Evolutionary conservation across 2,888 invertebrate species (phyloP), one percentile per base, ranked within the genome.

Genomic region (Myathropa florea): DNA sequence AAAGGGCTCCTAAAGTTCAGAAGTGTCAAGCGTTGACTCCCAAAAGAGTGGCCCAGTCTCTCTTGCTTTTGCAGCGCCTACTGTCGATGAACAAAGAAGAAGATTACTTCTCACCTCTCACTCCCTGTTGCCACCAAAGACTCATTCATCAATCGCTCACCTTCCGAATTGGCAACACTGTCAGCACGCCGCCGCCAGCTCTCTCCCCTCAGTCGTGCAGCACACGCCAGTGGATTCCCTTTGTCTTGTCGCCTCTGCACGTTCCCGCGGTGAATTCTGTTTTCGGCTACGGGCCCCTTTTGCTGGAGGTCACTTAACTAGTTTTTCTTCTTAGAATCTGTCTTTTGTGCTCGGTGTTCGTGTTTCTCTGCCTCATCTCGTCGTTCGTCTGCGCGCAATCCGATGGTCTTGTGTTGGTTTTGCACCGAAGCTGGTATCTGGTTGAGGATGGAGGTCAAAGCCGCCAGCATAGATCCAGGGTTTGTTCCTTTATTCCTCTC

Each of bases 281-380:
- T 63, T 57, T 73, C 26, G 59, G 57, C 59, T 59, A 36, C 26
- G 67, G 33, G 18, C 36, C n/a, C 63, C 59, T 67, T 55, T 57
- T 7, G 57, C 46, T 70, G 10, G 78, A 78, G 78, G 78, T 78
- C 78, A 71, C 78, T 64, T 64, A 78, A 78, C 71, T 70, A 78
- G 78, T 78, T 77, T 77, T 67, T 70, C 63, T 39, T 64, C 70
- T 76, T 30, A 26, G 61, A 64, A 68, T 55, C 61, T 2, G 33
- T 26, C 46, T 63, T 18, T 61, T 46, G 67, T 26, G 21, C 18
- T 46, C 4, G 46, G 14, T 55, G 36, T 18, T 21, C 14, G n/a
- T 36, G 21, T 63, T 30, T 46, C 18, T 1, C 4, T 18, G 18
- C 39, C 39, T 46, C 39, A 3, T 36, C n/a, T 3, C n/a, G 39